Evolutionary conservation across 2,797 vertebrate genomes (phyloP).

Genomic region (Chiroxiphia lanceolata): DNA sequence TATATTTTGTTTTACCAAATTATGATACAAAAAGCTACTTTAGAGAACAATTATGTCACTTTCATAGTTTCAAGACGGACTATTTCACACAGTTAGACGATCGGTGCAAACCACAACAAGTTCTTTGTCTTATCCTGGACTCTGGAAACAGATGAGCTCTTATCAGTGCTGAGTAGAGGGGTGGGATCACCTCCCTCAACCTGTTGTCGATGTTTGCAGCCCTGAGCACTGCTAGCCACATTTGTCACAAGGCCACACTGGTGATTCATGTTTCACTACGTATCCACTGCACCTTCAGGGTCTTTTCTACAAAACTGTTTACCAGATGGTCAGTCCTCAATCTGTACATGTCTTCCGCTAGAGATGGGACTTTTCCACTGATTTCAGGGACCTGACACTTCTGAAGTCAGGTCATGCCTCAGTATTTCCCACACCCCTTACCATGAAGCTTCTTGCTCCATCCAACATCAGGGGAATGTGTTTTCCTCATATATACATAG

Average conservation of each 20-base stretch:
- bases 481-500: not conserved
- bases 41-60: not conserved
- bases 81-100: not conserved
- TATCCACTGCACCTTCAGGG: not conserved
- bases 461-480: not conserved
- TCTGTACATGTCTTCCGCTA: not conserved
- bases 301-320: not conserved
- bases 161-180: not conserved
- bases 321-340: not conserved
- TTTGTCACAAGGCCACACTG: not conserved
- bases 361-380: not conserved
- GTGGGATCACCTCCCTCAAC: accelerated
- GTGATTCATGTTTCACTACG: not conserved
- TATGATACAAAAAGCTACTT: not conserved
- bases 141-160: not conserved
- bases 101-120: not conserved
- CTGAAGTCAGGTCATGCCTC: not conserved
- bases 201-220: not conserved
- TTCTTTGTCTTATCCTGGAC: not conserved
- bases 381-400: not conserved
- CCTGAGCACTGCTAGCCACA: not conserved
- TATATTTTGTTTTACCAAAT: not conserved
- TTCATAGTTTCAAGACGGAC: not conserved
- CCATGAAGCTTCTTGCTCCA: not conserved
- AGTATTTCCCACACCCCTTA: not conserved